Conservation (phyloP, 2,888 invertebrate genomes). For the Eretmocerus hayati region DNA sequence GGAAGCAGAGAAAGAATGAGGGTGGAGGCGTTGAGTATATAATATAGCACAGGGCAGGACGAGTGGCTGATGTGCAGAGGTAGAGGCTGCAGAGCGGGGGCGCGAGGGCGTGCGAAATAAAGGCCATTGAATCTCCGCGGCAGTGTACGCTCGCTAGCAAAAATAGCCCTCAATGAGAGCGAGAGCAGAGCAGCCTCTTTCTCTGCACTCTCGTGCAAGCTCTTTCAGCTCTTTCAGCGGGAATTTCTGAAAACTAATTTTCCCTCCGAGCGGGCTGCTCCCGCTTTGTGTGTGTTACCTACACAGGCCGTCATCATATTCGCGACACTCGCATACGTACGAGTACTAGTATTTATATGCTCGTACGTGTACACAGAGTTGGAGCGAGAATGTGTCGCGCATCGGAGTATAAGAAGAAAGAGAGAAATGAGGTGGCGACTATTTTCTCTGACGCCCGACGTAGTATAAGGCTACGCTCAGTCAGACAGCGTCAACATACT, state of each 20-base stretch:
- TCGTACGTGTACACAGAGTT: neutral
- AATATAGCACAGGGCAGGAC: no score
- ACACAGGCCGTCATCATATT: no score
- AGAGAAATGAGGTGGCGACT: neutral
- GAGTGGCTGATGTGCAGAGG: constrained; percentile 5
- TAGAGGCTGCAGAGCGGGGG: neutral
- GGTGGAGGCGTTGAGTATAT: neutral
- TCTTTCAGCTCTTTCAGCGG: constrained; percentile 45
- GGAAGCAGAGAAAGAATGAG: no score
- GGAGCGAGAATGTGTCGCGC: neutral
- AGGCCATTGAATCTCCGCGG: constrained; percentile 41
- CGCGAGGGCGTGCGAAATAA: constrained; percentile 33
- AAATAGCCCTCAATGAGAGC: constrained; percentile 46
- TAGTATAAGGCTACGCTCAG: no score
- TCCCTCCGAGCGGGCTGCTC: constrained; percentile 31
- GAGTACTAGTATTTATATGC: neutral
- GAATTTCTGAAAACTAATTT: constrained; percentile 47
- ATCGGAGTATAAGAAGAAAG: neutral
- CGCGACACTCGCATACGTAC: no score
- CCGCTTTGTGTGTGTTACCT: neutral
- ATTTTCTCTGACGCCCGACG: neutral
- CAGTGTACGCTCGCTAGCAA: constrained; percentile 33
- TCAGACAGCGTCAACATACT: no score
- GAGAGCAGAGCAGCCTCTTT: constrained; percentile 35
- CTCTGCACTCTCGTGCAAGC: constrained; percentile 17